phyloP scores from a whole-genome alignment of 2,888 invertebrate species.

The Carterocephalus palaemon region DNA sequence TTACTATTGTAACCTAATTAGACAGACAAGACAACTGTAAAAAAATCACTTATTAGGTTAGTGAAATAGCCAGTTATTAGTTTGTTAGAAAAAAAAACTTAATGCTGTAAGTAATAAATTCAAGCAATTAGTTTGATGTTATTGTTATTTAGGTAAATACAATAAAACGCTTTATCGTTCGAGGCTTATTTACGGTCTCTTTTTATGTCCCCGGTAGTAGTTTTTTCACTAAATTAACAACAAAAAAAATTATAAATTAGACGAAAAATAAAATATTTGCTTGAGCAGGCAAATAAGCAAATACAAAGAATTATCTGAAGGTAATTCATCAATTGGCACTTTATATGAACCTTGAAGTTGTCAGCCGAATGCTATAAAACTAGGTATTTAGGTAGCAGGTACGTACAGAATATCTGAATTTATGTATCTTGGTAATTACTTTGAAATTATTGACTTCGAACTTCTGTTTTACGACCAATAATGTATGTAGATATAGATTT shows the following conservation, averaged over 20 bases:
- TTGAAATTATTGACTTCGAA: conserved; percentile 9
- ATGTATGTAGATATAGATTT: too few species aligned
- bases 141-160: conserved; percentile 4
- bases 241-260: conserved; percentile 17
- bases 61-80: too few species aligned
- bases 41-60: too few species aligned
- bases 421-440: conserved; percentile 8
- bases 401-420: conserved; percentile 4
- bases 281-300: conserved; percentile 22
- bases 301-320: conserved; percentile 24
- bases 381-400: conserved; percentile 5
- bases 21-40: too few species aligned
- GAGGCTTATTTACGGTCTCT: conserved; percentile 15
- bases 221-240: conserved; percentile 13
- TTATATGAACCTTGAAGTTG: conserved; percentile 21
- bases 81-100: too few species aligned
- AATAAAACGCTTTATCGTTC: conserved; percentile 9
- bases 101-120: too few species aligned
- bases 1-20: too few species aligned
- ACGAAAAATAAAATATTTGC: conserved; percentile 24
- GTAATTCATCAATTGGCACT: conserved; percentile 22
- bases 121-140: conserved; percentile 9
- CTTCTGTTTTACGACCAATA: conserved; percentile 3
- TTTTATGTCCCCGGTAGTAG: conserved; percentile 19
- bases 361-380: background rate